phyloP scores from a whole-genome alignment of 1,140 invertebrate species.

The Stegodyphus mimosarum region DNA sequence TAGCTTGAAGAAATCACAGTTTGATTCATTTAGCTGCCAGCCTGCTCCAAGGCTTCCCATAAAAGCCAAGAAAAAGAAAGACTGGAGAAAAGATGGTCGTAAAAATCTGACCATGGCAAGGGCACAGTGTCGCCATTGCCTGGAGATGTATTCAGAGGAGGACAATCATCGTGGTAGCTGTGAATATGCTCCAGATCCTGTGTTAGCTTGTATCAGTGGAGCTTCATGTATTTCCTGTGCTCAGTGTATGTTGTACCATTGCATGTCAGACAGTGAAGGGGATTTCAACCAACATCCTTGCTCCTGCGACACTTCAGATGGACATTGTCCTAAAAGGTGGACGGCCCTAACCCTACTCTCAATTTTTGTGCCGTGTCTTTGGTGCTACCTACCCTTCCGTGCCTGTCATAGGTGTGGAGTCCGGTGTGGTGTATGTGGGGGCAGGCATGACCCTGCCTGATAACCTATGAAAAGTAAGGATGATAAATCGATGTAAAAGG shows the following conservation, averaged over 20 bases:
- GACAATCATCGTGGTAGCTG: slow-evolving; percentile 85
- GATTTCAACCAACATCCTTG: slow-evolving; percentile 82
- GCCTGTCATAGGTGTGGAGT: slow-evolving; percentile 86
- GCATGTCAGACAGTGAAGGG: slow-evolving; percentile 84
- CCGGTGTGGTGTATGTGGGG: slow-evolving; percentile 83
- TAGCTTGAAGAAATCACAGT: slow-evolving; percentile 73
- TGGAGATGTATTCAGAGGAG: slow-evolving; percentile 74
- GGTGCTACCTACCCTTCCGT: slow-evolving; percentile 88
- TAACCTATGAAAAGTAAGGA: not conserved
- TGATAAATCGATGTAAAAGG: not conserved
- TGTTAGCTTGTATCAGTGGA: slow-evolving; percentile 81
- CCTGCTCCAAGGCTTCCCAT: slow-evolving; percentile 72
- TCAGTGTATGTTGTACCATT: slow-evolving; percentile 91
- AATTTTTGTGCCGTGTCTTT: slow-evolving; percentile 90
- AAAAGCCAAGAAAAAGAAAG: slow-evolving; percentile 74
- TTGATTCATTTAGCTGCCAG: slow-evolving; percentile 56
- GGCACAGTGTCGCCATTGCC: slow-evolving; percentile 70
- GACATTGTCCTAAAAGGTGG: slow-evolving; percentile 78
- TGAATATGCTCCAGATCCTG: slow-evolving; percentile 87
- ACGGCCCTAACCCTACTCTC: slow-evolving; percentile 85
- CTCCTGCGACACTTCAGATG: slow-evolving; percentile 74
- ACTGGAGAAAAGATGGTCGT: slow-evolving; percentile 54
- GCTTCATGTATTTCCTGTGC: slow-evolving; percentile 84
- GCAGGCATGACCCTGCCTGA: slow-evolving; percentile 75
- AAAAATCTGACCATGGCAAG: slow-evolving; percentile 60